Base-by-base conservation (phyloP, 2,888 invertebrate genomes). In the Petrolisthes cinctipes region DNA sequence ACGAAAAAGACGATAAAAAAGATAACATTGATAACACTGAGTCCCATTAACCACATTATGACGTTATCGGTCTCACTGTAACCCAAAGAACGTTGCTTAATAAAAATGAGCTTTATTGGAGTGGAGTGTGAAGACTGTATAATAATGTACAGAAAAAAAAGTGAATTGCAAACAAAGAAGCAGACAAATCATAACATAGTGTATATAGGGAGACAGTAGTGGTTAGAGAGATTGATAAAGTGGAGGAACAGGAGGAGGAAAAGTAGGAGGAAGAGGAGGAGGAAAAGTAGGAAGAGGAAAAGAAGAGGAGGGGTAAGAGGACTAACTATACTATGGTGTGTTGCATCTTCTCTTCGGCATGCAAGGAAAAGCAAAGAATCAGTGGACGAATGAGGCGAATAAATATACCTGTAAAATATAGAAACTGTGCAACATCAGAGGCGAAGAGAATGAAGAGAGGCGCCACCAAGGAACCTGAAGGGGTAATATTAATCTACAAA, bases 171-270 rank as follows among this genome's bases (percentile, higher is more conserved):
- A 68, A 56, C 4, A 17, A 11, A 71, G 20, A 84, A 51, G 80
- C 37, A 20, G 79, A 85, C 78, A 84, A 37, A 85, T 80, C 54
- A 80, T 71, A 71, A 80, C 66, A 84, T 84, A 78, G 54, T 84
- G 78, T 85, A 79, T 54, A 79, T 80, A 71, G 1, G 23, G 81
- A 56, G n/a, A 4, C 75, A 76, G 51, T 14, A 54, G 51, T 75
- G 54, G 57, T 23, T 57, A 80, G 3, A 61, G 23, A 6, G 57
- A n/a, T 6, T 20, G 57, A 76, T 37, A 76, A 20, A 80, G 6
- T 11, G 17, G 56, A 53, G 20, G 20, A 14, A 56, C 53, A 79
- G 56, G 7, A 56, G 56, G 7, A 56, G n/a, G 11, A 9, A 61
- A 17, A 61, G 17, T 9, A 9, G 54, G n/a, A 7, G 1, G 61